phyloP scores from a whole-genome alignment of 1,140 invertebrate genomes.

The Parasteatoda tepidariorum region DNA sequence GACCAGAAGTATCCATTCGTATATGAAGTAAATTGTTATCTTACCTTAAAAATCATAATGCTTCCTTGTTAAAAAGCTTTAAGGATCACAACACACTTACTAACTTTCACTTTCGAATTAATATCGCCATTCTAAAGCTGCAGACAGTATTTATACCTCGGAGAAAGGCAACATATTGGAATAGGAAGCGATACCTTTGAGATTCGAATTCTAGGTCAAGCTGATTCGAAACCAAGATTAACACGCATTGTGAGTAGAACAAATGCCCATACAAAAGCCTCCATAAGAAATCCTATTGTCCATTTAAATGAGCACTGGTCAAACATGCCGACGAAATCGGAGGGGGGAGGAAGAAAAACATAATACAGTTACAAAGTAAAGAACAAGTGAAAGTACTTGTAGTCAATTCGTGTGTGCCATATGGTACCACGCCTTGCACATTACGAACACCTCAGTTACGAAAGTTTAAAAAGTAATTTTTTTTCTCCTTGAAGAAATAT shows the following conservation, averaged over 20 bases:
- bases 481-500: background rate
- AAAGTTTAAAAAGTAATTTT: conserved; percentile 29
- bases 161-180: conserved; percentile 20
- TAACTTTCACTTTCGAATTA: background rate
- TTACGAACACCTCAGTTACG: background rate
- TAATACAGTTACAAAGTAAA: background rate
- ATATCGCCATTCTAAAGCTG: background rate
- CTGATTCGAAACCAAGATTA: conserved; percentile 50
- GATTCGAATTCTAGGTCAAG: conserved; percentile 51
- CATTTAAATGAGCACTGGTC: conserved; percentile 40
- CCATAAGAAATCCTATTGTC: conserved; percentile 33
- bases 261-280: conserved; percentile 47
- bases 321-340: conserved; percentile 42
- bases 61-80: too few species aligned
- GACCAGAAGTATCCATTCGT: too few species aligned
- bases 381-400: conserved; percentile 6
- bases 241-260: conserved; percentile 39
- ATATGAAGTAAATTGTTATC: too few species aligned
- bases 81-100: background rate
- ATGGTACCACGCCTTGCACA: conserved; percentile 30
- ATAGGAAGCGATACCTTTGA: conserved; percentile 42
- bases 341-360: conserved; percentile 4
- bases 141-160: conserved; percentile 47
- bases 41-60: too few species aligned
- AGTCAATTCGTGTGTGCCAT: background rate